phyloP scores from a whole-genome alignment of 2,797 vertebrate genomes.

The Phoebastria nigripes region DNA sequence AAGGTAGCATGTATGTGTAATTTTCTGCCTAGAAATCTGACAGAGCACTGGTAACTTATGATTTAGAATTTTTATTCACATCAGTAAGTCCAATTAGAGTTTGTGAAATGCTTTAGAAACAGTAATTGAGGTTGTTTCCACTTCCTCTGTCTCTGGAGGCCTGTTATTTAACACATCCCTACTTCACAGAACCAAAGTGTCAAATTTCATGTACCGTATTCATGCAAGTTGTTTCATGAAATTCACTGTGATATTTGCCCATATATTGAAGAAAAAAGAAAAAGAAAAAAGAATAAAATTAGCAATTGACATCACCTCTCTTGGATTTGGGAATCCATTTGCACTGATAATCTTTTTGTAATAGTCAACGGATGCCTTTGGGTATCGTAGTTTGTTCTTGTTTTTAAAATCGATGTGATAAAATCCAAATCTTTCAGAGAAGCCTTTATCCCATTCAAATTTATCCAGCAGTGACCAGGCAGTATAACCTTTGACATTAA shows the following conservation, averaged over 20 bases:
- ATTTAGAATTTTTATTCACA: neutral
- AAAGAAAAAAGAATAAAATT: neutral
- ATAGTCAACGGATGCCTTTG: slow-evolving; percentile 90
- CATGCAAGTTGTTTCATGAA: neutral
- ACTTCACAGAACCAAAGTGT: neutral
- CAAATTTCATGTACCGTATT: neutral
- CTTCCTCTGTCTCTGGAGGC: neutral
- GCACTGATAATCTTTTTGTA: slow-evolving; percentile 86
- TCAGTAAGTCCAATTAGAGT: neutral
- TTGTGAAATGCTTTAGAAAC: neutral
- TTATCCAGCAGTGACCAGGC: slow-evolving; percentile 94
- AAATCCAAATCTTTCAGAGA: slow-evolving; percentile 88
- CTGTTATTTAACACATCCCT: neutral
- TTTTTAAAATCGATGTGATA: slow-evolving; percentile 88
- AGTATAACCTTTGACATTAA: slow-evolving; percentile 88
- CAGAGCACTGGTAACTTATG: neutral
- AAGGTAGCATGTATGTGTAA: neutral
- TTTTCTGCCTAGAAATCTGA: neutral
- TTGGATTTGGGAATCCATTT: slow-evolving; percentile 89
- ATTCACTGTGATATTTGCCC: neutral
- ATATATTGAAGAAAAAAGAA: neutral
- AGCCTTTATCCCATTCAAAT: slow-evolving; percentile 95
- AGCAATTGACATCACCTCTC: slow-evolving; percentile 77
- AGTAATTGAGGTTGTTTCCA: neutral
- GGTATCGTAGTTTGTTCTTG: slow-evolving; percentile 88